A percentile compares a stretch with the other conserved stretches of the same genome.
Conservation (phyloP, 2,113 vertebrate genomes). For the Corynorhinus townsendii region DNA sequence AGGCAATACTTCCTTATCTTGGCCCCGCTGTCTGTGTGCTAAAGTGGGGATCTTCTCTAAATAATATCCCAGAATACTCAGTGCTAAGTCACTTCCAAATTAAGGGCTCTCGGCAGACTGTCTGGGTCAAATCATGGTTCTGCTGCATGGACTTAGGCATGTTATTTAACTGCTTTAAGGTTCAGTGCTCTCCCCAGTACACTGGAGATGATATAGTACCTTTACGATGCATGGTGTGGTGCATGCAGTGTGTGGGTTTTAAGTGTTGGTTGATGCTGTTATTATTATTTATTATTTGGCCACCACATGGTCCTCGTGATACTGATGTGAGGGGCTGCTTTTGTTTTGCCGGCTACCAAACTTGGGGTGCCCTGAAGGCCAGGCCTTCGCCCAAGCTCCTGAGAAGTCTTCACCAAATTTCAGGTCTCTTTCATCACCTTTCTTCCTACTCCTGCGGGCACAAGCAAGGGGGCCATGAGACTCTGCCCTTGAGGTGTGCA, state of each 20-base stretch:
- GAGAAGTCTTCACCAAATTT: background rate
- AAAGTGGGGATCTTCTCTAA: background rate
- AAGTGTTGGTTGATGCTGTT: background rate
- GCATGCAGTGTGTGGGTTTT: background rate
- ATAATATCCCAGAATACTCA: background rate
- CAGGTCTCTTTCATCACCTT: background rate
- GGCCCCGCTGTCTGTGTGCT: background rate
- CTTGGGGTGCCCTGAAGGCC: background rate
- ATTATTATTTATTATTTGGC: background rate
- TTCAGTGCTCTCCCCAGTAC: background rate
- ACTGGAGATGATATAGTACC: no score
- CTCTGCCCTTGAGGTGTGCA: background rate
- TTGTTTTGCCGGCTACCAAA: background rate
- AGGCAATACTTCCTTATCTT: background rate
- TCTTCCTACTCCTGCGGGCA: background rate
- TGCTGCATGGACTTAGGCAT: background rate
- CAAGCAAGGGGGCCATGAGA: background rate
- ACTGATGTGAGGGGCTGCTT: background rate
- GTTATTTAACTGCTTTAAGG: background rate
- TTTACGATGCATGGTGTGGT: fast-evolving
- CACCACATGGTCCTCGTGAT: background rate
- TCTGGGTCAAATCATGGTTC: background rate
- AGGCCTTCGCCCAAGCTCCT: background rate
- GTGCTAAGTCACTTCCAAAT: background rate
- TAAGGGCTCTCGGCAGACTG: background rate